Evolutionary conservation across 2,888 invertebrate species (phyloP), one percentile per base, ranked within the genome.

Genomic region (Polydrusus tereticollis): DNA sequence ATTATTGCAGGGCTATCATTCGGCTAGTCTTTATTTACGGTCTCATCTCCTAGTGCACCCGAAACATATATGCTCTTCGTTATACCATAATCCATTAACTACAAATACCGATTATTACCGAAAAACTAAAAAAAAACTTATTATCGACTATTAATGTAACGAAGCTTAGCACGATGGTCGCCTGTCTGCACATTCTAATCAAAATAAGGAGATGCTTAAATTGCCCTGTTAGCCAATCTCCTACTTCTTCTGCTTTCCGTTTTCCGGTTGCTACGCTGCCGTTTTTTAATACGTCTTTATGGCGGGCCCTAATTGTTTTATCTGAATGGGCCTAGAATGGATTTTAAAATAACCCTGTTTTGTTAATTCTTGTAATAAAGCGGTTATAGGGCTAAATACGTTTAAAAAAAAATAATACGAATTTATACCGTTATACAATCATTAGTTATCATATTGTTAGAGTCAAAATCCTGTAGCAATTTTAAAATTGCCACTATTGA

Each of bases 221-320:
- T 71, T 71, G 67, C 62, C 71, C 66, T 62, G 60, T 71, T 71
- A 71, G 62, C 45, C 43, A 52, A 63, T 55, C 52, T 63, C 63
- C 63, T 63, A 57, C 52, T 45, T 45, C 72, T 57, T 72, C 63
- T 67, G 62, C 52, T 72, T 62, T 58, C 57, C 66, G 67, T 72
- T 72, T 72, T 72, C 72, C 66, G 55, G 72, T 67, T 72, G 38
- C 43, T 57, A 69, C 69, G 62, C 52, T 50, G 47, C 21, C 50
- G 43, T 63, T 57, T 68, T n/a, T 69, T 52, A 69, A 69, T 62
- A 55, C 69, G 55, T 69, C 62, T 69, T 69, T 52, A 45, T 41
- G 69, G 33, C 18, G 38, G 63, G 41, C 36, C 55, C 55, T 69
- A 47, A 62, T 62, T 45, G 69, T 63, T 41, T 63, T 57, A 63